Evolutionary conservation across 2,888 invertebrate species (phyloP).

Genomic region (Margaritifera margaritifera): DNA sequence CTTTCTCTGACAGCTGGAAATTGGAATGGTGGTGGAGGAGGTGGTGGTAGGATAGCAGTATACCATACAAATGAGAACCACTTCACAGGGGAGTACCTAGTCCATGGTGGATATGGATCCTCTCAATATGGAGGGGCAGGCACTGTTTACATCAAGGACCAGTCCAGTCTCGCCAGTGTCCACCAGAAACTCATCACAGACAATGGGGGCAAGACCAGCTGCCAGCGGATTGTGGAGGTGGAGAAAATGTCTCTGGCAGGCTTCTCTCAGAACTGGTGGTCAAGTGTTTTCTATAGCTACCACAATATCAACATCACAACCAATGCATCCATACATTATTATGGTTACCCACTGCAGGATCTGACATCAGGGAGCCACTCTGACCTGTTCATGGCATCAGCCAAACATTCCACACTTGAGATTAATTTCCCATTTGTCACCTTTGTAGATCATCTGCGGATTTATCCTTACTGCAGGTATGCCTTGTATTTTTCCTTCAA

Average conservation of each 20-base stretch:
- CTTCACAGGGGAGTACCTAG: constrained; percentile 47
- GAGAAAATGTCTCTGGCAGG: constrained; percentile 39
- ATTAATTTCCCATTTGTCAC: constrained; percentile 43
- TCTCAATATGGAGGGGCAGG: constrained; percentile 52
- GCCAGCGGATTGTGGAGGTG: constrained; percentile 41
- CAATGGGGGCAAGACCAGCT: constrained; percentile 39
- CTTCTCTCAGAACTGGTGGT: constrained; percentile 6
- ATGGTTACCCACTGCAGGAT: constrained; percentile 13
- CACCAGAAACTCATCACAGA: constrained; percentile 35
- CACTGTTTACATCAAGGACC: constrained; percentile 47
- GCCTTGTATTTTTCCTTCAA: background rate
- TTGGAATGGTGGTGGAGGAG: constrained; percentile 52
- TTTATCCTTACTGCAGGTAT: constrained; percentile 47
- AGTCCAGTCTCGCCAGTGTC: constrained; percentile 9
- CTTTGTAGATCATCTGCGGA: constrained; percentile 43
- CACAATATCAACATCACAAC: constrained; percentile 39
- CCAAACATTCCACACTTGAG: constrained; percentile 23
- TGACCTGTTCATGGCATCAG: constrained; percentile 16
- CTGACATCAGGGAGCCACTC: constrained; percentile 19
- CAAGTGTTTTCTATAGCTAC: constrained; percentile 26
- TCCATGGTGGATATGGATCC: constrained; percentile 47
- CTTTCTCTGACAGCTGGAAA: constrained; percentile 28
- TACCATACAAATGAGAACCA: constrained; percentile 51
- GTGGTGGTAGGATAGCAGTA: constrained; percentile 58
- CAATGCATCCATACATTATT: constrained; percentile 16